A percentile compares a stretch with the other conserved stretches of the same genome.
phyloP scores from a whole-genome alignment of 2,113 vertebrate genomes.

The Mellivora capensis region DNA sequence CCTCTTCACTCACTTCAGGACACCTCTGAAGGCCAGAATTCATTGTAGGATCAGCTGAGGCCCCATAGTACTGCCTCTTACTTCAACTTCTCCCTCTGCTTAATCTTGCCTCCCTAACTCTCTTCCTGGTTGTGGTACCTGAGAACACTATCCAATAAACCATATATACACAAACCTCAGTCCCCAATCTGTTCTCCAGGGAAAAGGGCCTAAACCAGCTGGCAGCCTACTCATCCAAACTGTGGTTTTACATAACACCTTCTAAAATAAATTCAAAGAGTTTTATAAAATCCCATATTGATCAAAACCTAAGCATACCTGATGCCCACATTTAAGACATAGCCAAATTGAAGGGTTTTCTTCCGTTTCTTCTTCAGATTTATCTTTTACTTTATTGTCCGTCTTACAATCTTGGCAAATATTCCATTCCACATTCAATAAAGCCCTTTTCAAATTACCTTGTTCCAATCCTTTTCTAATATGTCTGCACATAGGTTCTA shows the following conservation, averaged over 20 bases:
- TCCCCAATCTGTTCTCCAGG: background rate
- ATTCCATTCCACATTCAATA: conserved; percentile 83
- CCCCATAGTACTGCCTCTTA: background rate
- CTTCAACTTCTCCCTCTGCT: background rate
- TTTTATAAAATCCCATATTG: background rate
- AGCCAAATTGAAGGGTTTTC: conserved; percentile 87
- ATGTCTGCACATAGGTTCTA: conserved; percentile 89
- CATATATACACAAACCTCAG: background rate
- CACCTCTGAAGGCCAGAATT: background rate
- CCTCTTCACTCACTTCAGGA: background rate
- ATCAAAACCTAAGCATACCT: conserved; percentile 81
- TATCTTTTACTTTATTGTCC: conserved; percentile 75
- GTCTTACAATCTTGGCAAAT: conserved; percentile 91
- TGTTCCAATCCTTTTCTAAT: conserved; percentile 92
- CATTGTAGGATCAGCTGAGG: background rate
- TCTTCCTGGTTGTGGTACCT: background rate
- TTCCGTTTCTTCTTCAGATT: conserved; percentile 76
- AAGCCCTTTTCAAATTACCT: conserved; percentile 87
- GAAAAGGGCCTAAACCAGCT: background rate
- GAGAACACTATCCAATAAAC: background rate
- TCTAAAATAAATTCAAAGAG: background rate
- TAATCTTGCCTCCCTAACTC: background rate
- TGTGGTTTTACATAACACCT: background rate
- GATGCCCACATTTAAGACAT: conserved; percentile 96
- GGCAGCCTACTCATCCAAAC: background rate